Evolutionary conservation across 2,797 vertebrate genomes (phyloP).

Genomic region (Sitta carolinensis): DNA sequence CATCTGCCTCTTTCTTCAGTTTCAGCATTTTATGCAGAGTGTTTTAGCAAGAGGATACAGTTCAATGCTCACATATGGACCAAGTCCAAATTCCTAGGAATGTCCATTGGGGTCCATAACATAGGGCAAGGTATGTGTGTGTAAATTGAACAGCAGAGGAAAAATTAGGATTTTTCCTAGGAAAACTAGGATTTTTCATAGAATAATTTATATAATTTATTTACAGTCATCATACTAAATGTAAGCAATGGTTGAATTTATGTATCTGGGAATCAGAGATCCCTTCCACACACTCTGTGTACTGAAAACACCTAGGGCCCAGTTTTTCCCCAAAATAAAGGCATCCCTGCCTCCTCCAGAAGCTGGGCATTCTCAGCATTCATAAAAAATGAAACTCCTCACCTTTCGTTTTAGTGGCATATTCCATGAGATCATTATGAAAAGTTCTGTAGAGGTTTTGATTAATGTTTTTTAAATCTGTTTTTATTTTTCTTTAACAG

Average conservation of each 20-base stretch:
- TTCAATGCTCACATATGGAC: slow-evolving; percentile 99
- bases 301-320: background rate
- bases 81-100: slow-evolving; percentile 98
- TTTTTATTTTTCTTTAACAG: slow-evolving; percentile 68
- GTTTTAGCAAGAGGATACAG: slow-evolving; percentile 94
- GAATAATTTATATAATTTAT: background rate
- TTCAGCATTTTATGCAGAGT: slow-evolving; percentile 99
- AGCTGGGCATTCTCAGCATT: background rate
- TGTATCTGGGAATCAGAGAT: background rate
- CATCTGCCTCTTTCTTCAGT: slow-evolving; percentile 75
- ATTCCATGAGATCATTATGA: background rate
- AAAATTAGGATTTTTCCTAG: background rate
- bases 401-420: background rate
- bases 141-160: background rate
- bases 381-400: background rate
- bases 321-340: background rate
- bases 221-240: background rate
- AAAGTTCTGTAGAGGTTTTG: background rate
- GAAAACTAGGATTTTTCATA: background rate
- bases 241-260: background rate
- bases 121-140: slow-evolving; percentile 92
- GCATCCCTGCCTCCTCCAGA: background rate
- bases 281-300: background rate
- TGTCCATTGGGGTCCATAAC: slow-evolving; percentile 99
- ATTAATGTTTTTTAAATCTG: background rate